Evolutionary conservation across 2,888 invertebrate genomes (phyloP).

Genomic region (Phorcus lineatus): DNA sequence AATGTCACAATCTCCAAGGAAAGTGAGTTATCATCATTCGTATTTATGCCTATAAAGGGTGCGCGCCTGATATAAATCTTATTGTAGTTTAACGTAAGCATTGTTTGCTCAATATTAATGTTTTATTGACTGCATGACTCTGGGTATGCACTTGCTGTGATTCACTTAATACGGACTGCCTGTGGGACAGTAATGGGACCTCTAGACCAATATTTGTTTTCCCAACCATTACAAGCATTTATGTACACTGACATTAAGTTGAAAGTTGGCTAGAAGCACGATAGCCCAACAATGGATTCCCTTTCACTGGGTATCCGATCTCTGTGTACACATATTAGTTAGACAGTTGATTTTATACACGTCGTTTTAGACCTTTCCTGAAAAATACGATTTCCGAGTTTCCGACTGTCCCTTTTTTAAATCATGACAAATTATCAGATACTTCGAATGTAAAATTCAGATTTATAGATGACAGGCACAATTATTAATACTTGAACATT

Average conservation of each 20-base stretch:
- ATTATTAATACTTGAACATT: too few relatives aligned
- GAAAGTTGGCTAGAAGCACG: neutral
- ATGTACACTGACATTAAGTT: neutral
- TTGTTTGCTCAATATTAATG: neutral
- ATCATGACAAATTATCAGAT: too few relatives aligned
- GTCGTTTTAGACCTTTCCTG: neutral
- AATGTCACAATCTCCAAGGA: too few relatives aligned
- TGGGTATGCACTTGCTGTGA: neutral
- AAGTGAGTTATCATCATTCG: too few relatives aligned
- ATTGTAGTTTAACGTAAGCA: neutral
- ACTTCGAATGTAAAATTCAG: too few relatives aligned
- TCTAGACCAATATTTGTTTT: neutral
- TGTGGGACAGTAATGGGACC: neutral
- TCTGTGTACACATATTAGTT: neutral
- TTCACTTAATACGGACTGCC: neutral
- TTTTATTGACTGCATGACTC: neutral
- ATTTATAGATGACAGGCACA: too few relatives aligned
- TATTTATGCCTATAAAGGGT: neutral
- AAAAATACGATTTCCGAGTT: too few relatives aligned
- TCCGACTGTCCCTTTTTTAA: too few relatives aligned
- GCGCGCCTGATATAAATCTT: neutral
- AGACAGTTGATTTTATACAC: neutral
- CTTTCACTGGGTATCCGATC: neutral
- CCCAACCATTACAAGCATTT: neutral
- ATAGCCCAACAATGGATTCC: neutral